A percentile compares a stretch with the other conserved stretches of the same genome.
These are phyloP conservation scores for Kobus ellipsiprymnus DNA, from an alignment of 2,113 vertebrate genomes.

Conservation along the genomic window DNA sequence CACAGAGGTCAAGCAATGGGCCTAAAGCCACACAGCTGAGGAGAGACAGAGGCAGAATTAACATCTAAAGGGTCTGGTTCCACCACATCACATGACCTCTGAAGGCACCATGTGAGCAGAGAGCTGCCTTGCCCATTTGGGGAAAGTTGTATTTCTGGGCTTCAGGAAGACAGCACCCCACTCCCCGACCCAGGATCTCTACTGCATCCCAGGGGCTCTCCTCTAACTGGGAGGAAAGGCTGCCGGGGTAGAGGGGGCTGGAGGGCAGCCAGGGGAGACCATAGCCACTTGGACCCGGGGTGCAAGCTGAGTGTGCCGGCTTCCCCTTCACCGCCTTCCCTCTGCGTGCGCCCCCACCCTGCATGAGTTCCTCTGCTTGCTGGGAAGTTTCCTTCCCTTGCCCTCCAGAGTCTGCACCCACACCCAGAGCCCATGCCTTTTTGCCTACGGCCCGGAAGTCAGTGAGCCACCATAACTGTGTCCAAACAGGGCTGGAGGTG, in stretches of 20 bases:
- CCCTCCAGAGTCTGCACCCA: neutral
- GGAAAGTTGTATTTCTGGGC: neutral
- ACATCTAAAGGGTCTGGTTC: neutral
- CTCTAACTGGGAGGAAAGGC: neutral
- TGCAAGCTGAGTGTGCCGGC: accelerated
- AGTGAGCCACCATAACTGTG: accelerated
- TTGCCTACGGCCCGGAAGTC: neutral
- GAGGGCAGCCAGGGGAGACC: no score
- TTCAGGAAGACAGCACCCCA: neutral
- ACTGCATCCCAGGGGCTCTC: neutral
- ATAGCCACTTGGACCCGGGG: neutral
- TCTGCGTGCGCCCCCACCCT: neutral
- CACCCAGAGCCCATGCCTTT: neutral
- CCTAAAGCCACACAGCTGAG: neutral
- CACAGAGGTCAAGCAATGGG: neutral
- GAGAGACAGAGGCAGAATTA: neutral
- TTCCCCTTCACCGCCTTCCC: neutral
- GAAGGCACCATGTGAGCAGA: neutral
- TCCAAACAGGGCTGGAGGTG: neutral
- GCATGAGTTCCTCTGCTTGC: neutral
- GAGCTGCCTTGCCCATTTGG: neutral
- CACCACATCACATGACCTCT: neutral
- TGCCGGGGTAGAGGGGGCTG: no score
- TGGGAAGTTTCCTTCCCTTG: neutral
- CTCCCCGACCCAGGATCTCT: neutral